A percentile compares a stretch with the other conserved stretches of the same genome.
Evolutionary conservation across 1,140 invertebrate species (phyloP).

Genomic region (Ceratosolen fusciceps): DNA sequence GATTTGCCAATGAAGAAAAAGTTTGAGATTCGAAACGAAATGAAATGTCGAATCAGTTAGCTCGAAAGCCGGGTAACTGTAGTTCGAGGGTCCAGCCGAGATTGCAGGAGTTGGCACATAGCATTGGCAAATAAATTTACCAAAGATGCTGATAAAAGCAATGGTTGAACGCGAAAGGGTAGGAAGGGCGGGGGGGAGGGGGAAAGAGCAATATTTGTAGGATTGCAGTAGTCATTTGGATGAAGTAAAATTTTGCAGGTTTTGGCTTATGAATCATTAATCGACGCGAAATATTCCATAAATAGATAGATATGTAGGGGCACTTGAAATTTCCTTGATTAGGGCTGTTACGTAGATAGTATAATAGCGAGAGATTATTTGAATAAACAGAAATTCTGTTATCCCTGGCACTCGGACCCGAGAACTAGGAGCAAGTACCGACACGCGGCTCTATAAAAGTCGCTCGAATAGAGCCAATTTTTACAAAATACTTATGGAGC

Average conservation of each 20-base stretch:
- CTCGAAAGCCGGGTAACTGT: no score
- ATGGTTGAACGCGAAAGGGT: neutral
- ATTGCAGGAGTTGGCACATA: no score
- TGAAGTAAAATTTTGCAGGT: no score
- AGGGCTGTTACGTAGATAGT: no score
- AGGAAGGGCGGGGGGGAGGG: no score
- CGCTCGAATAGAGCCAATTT: neutral
- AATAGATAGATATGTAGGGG: neutral
- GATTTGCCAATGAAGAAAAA: neutral
- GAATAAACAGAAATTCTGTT: neutral
- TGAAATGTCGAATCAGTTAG: no score
- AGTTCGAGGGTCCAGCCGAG: no score
- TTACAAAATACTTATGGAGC: neutral
- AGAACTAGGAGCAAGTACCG: neutral
- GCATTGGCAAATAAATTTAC: no score
- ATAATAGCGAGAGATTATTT: no score
- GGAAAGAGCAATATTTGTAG: neutral
- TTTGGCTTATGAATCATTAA: neutral
- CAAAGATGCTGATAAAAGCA: no score
- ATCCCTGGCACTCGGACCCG: neutral
- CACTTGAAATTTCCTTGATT: neutral
- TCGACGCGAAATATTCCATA: neutral
- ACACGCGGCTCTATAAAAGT: neutral
- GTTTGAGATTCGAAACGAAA: no score
- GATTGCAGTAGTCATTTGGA: neutral